Conservation (phyloP, 2,113 vertebrate genomes). For the Notarius lentiginosus region DNA sequence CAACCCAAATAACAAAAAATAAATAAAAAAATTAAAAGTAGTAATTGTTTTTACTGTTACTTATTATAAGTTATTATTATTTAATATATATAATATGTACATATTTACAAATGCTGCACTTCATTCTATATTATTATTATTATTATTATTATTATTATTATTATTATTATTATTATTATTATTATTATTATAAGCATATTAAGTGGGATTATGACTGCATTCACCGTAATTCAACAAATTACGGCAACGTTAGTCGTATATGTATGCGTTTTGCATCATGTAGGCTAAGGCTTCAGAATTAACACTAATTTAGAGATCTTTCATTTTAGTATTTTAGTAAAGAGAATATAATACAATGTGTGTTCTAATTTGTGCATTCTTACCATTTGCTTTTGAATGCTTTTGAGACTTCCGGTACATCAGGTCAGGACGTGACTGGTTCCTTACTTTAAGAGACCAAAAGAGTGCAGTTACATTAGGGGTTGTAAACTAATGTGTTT, state of each 20-base stretch:
- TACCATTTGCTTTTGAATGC: slow-evolving; percentile 27
- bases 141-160: neutral
- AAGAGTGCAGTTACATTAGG: slow-evolving; percentile 44
- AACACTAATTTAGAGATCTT: neutral
- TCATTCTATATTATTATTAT: neutral
- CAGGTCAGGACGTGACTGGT: slow-evolving; percentile 33
- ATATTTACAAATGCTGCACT: neutral
- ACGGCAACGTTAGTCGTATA: neutral
- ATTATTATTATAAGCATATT: neutral
- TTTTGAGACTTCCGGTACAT: slow-evolving; percentile 31
- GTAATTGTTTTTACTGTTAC: neutral
- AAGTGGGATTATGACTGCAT: neutral
- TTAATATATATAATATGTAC: too few species aligned
- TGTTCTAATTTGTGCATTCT: neutral
- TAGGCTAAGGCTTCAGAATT: neutral
- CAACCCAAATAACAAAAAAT: neutral
- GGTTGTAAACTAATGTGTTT: slow-evolving; percentile 66
- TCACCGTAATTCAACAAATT: neutral
- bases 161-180: neutral
- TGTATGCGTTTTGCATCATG: neutral
- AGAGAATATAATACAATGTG: neutral
- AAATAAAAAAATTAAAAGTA: neutral
- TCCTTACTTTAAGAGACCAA: slow-evolving; percentile 40
- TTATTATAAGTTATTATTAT: neutral
- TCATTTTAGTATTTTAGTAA: neutral